phyloP scores from a whole-genome alignment of 2,797 vertebrate genomes.

The Scolopax bukidnonensis region DNA sequence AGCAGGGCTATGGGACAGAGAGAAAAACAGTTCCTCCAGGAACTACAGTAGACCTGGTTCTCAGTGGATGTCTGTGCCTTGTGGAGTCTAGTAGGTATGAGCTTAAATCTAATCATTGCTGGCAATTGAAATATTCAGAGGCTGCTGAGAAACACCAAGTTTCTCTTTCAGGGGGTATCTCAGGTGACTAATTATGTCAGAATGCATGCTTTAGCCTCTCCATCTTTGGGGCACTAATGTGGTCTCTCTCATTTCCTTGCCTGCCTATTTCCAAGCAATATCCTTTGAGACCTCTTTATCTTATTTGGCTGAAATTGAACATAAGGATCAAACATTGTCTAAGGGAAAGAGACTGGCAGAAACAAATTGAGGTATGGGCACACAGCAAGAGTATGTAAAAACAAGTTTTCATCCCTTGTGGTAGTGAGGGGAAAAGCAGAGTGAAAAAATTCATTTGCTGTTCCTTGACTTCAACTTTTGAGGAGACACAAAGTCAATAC shows the following conservation, averaged over 20 bases:
- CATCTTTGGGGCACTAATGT: background rate
- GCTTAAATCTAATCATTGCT: background rate
- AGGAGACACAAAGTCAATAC: background rate
- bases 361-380: background rate
- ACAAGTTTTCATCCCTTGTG: background rate
- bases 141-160: background rate
- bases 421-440: background rate
- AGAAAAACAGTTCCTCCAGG: background rate
- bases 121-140: constrained; percentile 36
- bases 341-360: background rate
- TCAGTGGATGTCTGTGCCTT: background rate
- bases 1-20: background rate
- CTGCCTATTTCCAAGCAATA: constrained; percentile 14
- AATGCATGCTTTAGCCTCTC: constrained; percentile 7
- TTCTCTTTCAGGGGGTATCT: constrained; percentile 18
- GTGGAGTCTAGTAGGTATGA: background rate
- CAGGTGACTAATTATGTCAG: constrained; percentile 45
- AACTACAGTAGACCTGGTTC: background rate
- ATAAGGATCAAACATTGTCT: constrained; percentile 27
- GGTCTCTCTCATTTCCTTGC: background rate
- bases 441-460: background rate
- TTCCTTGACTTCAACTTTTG: background rate
- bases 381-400: background rate
- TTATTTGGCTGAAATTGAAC: constrained; percentile 37
- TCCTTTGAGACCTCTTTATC: constrained; percentile 42